Base-by-base conservation (phyloP, 2,888 invertebrate species). In the Mythimna vitellina region DNA sequence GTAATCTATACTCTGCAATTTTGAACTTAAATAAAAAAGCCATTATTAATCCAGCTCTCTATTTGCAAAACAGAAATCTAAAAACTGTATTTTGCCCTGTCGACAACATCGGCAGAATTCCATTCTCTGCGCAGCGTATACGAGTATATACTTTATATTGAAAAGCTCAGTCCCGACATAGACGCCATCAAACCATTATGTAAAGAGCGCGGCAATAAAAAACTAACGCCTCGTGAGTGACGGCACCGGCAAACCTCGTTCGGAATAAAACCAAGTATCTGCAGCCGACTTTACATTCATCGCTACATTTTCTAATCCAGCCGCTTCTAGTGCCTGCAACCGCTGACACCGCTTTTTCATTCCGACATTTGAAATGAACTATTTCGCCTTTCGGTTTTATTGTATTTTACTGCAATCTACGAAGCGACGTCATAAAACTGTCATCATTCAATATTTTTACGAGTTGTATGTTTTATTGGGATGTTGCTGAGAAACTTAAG, bases 321-420 rank as follows among this genome's bases (percentile, higher is more conserved):
- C 66, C 72, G 72, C 73, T 75, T 51, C 49, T 1, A 51, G 49
- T n/a, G 49, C 49, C n/a, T 77, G 72, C 82, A 79, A 71, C 86
- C 72, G 76, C 86, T 83, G 86, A 80, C 85, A 83, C 76, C 75
- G 70, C 75, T 86, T 81, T 85, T 85, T 73, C 80, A 83, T 74
- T 80, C 46, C 76, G 81, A 85, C 81, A 58, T 85, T 83, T 79
- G 76, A 71, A 85, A 83, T 77, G 73, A 85, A 86, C 81, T 80
- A 84, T 86, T 83, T 74, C 62, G 56, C 61, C 61, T 66, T 77
- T 53, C 12, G 29, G 25, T 75, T 76, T 76, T 84, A 78, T 76
- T 78, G 63, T 83, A 61, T 78, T 81, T 85, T 65, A 58, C 78
- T 76, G 70, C 66, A 69, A 74, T 74, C 74, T 65, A 46, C 65